A percentile compares a stretch with the other conserved stretches of the same genome.
Conservation (phyloP, 1,140 invertebrate species). For the Drosophila tani region DNA sequence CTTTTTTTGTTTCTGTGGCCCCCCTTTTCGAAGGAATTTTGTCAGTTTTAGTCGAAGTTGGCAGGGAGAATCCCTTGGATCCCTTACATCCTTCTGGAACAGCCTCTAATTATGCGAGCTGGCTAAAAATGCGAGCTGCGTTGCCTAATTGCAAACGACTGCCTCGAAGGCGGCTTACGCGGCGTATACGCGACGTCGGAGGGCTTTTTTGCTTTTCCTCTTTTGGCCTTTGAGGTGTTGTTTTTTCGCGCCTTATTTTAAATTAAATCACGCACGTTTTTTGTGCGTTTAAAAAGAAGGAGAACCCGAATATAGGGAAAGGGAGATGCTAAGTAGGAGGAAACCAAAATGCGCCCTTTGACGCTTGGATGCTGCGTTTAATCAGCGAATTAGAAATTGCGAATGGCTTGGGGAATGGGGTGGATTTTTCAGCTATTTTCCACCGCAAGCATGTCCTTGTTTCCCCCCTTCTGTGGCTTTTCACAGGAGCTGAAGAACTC, state of each 20-base stretch:
- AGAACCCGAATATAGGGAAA: no score
- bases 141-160: conserved; percentile 43
- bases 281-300: not conserved
- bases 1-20: not conserved
- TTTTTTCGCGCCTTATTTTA: conserved; percentile 27
- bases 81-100: not conserved
- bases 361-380: conserved; percentile 13
- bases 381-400: conserved; percentile 1
- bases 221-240: conserved; percentile 19
- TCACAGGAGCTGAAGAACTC: not conserved
- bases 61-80: conserved; percentile 20
- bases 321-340: not conserved
- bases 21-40: not conserved
- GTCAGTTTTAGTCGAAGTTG: conserved; percentile 3
- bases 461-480: conserved; percentile 7
- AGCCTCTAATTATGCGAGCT: conserved; percentile 46
- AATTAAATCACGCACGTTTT: conserved; percentile 51
- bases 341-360: conserved; percentile 4
- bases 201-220: conserved; percentile 11
- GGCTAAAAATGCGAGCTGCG: conserved; percentile 25
- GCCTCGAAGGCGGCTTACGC: conserved; percentile 18
- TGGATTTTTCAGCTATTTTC: not conserved
- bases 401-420: not conserved
- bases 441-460: conserved; percentile 2
- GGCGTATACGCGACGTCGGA: conserved; percentile 25